A percentile compares a stretch with the other conserved stretches of the same genome.
Conservation (phyloP, 2,797 vertebrate species). For the Pygocentrus nattereri region DNA sequence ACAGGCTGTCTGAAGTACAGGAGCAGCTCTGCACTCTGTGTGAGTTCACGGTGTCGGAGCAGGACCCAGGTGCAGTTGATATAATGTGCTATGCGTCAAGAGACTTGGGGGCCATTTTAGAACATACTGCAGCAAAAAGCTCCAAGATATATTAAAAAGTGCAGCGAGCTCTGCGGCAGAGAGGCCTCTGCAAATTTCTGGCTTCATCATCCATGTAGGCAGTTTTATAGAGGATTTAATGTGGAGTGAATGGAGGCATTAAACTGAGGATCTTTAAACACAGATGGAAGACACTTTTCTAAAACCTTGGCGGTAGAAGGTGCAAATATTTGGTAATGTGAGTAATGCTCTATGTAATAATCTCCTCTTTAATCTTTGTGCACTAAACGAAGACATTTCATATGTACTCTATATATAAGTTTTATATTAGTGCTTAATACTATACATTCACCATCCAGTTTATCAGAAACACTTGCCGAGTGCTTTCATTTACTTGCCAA, state of each 20-base stretch:
- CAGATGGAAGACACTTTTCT: not conserved
- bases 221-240: not conserved
- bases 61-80: constrained; percentile 46
- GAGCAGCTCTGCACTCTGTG: not conserved
- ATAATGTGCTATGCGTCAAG: constrained; percentile 32
- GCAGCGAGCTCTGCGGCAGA: constrained; percentile 26
- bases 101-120: constrained; percentile 33
- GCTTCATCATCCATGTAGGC: not conserved
- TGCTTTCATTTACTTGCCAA: not conserved
- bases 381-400: not conserved
- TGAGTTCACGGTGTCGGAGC: constrained; percentile 26
- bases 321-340: not conserved
- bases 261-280: not conserved
- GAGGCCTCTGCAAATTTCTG: not conserved
- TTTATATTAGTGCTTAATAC: not conserved
- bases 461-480: not conserved
- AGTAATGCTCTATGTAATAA: not conserved
- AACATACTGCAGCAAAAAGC: not conserved
- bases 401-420: not conserved
- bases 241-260: not conserved
- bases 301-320: not conserved
- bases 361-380: not conserved
- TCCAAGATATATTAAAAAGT: constrained; percentile 15
- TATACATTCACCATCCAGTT: not conserved
- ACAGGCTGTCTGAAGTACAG: not conserved